phyloP scores from a whole-genome alignment of 2,113 vertebrate species.

The Bucco capensis region DNA sequence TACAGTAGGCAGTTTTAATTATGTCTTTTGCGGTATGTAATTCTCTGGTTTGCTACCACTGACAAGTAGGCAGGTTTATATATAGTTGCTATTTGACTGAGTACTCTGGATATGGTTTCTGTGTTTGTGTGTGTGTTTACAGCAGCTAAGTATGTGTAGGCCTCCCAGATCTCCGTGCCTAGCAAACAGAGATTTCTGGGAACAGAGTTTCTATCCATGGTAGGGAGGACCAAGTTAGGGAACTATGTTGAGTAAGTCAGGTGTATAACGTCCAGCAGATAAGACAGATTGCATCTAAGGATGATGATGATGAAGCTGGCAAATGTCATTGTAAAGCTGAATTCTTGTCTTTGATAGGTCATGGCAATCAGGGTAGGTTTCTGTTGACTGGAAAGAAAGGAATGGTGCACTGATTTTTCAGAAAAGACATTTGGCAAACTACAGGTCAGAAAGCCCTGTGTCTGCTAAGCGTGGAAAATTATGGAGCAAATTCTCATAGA shows the following conservation, averaged over 20 bases:
- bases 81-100: not conserved
- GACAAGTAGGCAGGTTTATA: not conserved
- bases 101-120: not conserved
- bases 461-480: not conserved
- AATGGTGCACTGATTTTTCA: not conserved
- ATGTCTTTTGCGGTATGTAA: slow-evolving; percentile 15
- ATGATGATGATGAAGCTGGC: not conserved
- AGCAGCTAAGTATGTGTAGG: not conserved
- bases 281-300: not conserved
- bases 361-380: not conserved
- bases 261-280: not conserved
- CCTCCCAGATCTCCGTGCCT: not conserved
- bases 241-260: not conserved
- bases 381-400: not conserved
- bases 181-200: not conserved
- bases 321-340: not conserved
- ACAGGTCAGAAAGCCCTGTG: not conserved
- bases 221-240: not conserved
- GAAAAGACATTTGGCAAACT: not conserved
- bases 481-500: not conserved
- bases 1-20: slow-evolving; percentile 30
- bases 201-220: not conserved
- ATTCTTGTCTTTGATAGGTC: not conserved
- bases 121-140: not conserved
- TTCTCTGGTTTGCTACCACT: not conserved